A percentile compares a stretch with the other conserved stretches of the same genome.
phyloP scores from a whole-genome alignment of 2,888 invertebrate species.

The Folsomia manolachei region DNA sequence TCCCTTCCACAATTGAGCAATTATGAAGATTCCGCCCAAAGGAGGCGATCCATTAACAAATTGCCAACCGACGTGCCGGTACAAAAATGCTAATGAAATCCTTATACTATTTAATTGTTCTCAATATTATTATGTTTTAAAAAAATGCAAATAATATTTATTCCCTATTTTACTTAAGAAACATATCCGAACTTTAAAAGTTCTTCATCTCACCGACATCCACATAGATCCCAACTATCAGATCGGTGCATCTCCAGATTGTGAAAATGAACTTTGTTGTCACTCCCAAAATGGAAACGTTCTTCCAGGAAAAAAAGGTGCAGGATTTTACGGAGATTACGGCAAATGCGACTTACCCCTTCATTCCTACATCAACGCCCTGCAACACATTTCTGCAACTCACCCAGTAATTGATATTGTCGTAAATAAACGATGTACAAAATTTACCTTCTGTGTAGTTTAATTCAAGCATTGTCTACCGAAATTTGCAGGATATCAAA shows the following conservation, averaged over 20 bases:
- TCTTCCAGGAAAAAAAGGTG: conserved; percentile 28
- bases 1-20: not conserved
- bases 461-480: too few relatives aligned
- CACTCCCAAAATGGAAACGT: conserved; percentile 31
- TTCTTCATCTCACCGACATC: conserved; percentile 48
- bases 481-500: conserved; percentile 40
- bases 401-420: conserved; percentile 39
- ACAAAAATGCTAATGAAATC: too few relatives aligned
- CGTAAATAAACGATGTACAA: not conserved
- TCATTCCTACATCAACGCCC: conserved; percentile 43
- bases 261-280: conserved; percentile 48
- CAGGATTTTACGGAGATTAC: conserved; percentile 46
- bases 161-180: conserved; percentile 29
- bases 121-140: too few relatives aligned
- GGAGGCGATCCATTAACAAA: conserved; percentile 1
- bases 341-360: conserved; percentile 47
- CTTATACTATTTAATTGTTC: too few relatives aligned
- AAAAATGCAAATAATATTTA: too few relatives aligned
- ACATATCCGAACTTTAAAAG: conserved; percentile 33
- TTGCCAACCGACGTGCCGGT: not conserved
- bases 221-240: conserved; percentile 44
- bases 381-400: conserved; percentile 45
- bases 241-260: conserved; percentile 37
- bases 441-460: conserved; percentile 1
- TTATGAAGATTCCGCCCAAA: not conserved